Base-by-base conservation (phyloP, 2,888 invertebrate genomes). In the Phortica okadai region DNA sequence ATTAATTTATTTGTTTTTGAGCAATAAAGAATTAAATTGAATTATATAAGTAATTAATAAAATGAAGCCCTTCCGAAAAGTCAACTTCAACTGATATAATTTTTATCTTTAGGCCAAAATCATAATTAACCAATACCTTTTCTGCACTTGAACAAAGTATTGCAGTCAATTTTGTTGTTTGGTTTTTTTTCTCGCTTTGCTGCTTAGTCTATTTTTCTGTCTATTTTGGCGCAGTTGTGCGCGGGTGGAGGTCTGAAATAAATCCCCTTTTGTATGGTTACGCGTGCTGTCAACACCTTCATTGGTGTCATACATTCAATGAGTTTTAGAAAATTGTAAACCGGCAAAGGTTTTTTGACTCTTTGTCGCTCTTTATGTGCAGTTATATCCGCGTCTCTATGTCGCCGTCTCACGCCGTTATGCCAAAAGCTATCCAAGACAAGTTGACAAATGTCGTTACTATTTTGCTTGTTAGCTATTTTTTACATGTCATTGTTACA, bases 401-500 rank as follows among this genome's bases (percentile, higher is more conserved):
- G 11, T 25, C 16, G 25, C 62, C 16, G 25, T 11, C 25, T 62
- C 62, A 62, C 25, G 50, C 14, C 50, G 10, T 50, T 14, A 50
- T 3, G 8, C 2, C 50, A 11, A 50, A 8, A 11, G 1, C 50
- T 50, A 6, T 3, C 50, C 2, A 11, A 50, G 50, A 8, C 33
- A 69, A 64, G 8, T 69, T 69, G 45, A 69, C 69, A 45, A 69
- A 45, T 69, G 50, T 45, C 21, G 21, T 69, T 69, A 25, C 33
- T 69, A 41, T 44, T 44, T 67, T 44, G 5, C 45, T 44, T 67
- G 67, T 59, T 59, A 10, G 42, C 11, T 3, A 11, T 67, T 16
- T 45, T 50, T 45, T 16, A 69, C 69, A 42, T 50, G 50, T 69
- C 69, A 69, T 45, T 69, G 69, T 69, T 50, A 69, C 69, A 69